Evolutionary conservation across 2,797 vertebrate species (phyloP), one percentile per base, ranked within the genome.

Genomic region (Benthosema pterotum): DNA sequence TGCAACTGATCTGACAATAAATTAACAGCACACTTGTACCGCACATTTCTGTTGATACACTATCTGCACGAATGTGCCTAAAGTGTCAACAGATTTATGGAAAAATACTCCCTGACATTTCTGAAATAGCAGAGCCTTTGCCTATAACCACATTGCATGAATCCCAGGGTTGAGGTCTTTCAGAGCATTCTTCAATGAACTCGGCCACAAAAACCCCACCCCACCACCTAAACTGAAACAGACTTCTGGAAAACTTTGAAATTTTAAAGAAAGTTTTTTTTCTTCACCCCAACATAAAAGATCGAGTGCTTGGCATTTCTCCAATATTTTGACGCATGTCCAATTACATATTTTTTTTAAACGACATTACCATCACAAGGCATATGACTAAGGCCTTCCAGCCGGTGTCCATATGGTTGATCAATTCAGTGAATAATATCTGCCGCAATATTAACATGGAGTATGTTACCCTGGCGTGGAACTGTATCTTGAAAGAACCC

Each of bases 211-310:
- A 73, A 90, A 83, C 87, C 79, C 82, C 88, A 87, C 85, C 90
- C 88, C 85, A 67, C 80, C 78, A 90, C 83, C 85, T 89, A 91
- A 92, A 91, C 81, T 75, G 60, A 90, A 87, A 75, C 90, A 91
- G 90, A 91, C 89, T 90, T 87, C 60, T 62, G 63, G 64, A 63
- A 69, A 82, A 78, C 76, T 85, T 80, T 79, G 61, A 84, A 83
- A 85, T 55, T 28, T 64, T 55, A 17, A 51, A 60, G 28, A 59
- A 54, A 28, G 18, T 13, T 28, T 28, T 28, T n/a, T 13, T 28
- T 28, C n/a, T n/a, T 28, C 22, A 25, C 72, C 57, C 4, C 42
- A 75, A 32, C 51, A 78, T 68, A 15, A 69, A 77, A 50, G 13
- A 67, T 55, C 48, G 8, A 54, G 45, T 32, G 50, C 13, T 74